Evolutionary conservation across 2,113 vertebrate genomes (phyloP).

Genomic region (Lates calcarifer): DNA sequence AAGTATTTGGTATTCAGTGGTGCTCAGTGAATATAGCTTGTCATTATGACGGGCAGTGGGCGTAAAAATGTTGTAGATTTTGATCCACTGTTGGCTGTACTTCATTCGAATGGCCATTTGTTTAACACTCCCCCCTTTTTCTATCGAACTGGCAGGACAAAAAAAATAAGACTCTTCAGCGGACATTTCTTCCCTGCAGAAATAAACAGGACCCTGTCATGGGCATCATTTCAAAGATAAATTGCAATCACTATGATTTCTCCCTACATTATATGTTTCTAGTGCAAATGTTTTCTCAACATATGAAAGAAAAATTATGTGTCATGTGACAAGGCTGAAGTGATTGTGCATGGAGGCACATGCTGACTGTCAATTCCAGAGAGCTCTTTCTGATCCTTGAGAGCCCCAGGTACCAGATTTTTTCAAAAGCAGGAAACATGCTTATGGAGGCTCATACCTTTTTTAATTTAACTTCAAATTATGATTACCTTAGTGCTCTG

Average conservation of each 20-base stretch:
- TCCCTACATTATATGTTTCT: constrained; percentile 36
- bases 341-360: constrained; percentile 15
- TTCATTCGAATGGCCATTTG: constrained; percentile 66
- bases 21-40: constrained; percentile 53
- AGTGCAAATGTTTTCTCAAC: constrained; percentile 48
- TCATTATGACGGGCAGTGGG: constrained; percentile 59
- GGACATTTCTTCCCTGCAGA: constrained; percentile 48
- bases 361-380: constrained; percentile 30
- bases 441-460: not conserved
- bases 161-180: constrained; percentile 22
- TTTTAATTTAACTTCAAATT: constrained; percentile 46
- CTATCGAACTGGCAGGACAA: constrained; percentile 39
- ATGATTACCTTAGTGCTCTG: constrained; percentile 36
- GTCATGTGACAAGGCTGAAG: constrained; percentile 66
- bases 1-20: constrained; percentile 46
- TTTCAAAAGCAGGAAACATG: constrained; percentile 21
- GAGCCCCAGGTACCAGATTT: constrained; percentile 1
- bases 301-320: constrained; percentile 51
- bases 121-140: constrained; percentile 50
- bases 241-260: constrained; percentile 44
- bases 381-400: constrained; percentile 22
- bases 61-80: constrained; percentile 56
- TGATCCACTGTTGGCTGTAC: constrained; percentile 63
- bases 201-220: constrained; percentile 69
- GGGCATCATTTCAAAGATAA: constrained; percentile 67